A percentile compares a stretch with the other conserved stretches of the same genome.
Conservation (phyloP, 2,797 vertebrate genomes). For the Gymnopithys bicolor region DNA sequence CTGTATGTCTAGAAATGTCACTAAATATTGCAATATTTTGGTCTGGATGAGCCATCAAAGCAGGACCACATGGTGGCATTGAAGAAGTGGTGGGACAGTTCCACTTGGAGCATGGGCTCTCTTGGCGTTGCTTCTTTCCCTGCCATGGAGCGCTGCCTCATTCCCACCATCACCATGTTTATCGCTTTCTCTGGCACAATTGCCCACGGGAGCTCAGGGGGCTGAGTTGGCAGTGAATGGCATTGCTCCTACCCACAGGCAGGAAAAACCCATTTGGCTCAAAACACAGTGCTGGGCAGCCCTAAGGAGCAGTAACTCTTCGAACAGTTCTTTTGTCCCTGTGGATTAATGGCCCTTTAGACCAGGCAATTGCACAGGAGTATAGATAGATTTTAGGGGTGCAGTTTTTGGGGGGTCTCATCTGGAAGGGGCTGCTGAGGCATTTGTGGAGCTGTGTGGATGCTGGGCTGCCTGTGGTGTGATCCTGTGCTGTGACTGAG, state of each 20-base stretch:
- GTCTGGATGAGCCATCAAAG: background rate
- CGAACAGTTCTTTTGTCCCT: background rate
- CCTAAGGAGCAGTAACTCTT: background rate
- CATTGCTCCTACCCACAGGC: fast-evolving
- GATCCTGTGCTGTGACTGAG: fast-evolving
- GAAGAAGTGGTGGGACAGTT: background rate
- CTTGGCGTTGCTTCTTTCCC: background rate
- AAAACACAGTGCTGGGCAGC: background rate
- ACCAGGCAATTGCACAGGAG: background rate
- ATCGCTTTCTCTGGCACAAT: fast-evolving
- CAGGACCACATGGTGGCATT: fast-evolving
- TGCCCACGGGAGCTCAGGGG: background rate
- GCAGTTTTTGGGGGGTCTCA: background rate
- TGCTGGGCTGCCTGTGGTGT: background rate
- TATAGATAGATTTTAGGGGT: background rate
- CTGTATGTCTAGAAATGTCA: background rate
- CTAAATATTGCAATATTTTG: background rate
- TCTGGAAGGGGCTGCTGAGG: background rate
- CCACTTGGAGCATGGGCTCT: background rate
- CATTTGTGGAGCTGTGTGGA: background rate
- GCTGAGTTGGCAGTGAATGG: fast-evolving
- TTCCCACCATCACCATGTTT: background rate
- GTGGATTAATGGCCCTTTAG: background rate
- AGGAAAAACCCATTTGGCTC: background rate
- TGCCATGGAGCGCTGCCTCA: fast-evolving